Evolutionary conservation across 2,797 vertebrate species (phyloP), one percentile per base, ranked within the genome.

Genomic region (Podargus strigoides): DNA sequence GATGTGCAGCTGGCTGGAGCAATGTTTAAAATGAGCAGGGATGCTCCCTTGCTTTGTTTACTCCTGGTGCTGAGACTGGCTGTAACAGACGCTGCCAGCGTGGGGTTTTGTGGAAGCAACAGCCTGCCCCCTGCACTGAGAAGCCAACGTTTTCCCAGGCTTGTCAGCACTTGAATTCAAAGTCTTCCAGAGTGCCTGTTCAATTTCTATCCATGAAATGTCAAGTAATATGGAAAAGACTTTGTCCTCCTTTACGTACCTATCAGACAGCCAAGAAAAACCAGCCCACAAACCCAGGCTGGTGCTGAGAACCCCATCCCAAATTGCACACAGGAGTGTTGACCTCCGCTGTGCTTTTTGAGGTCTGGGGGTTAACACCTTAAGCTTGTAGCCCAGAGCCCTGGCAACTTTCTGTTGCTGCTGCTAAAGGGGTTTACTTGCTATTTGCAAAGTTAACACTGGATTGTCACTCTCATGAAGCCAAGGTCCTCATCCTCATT

Each of bases 61-160:
- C 49, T 59, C 30, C 32, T 3, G 16, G 14, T 39, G n/a, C 79
- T 62, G 34, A 34, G 44, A 13, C 1, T 2, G 69, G 41, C 14
- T 3, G 36, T 34, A 28, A 24, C 53, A 58, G 69, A 85, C 85
- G 80, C 80, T 82, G 77, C 56, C 84, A 55, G 56, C 11, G 0
- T 3, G 0, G 49, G 50, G 21, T 1, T 70, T 53, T 81, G 44
- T 49, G 80, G 59, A 53, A 66, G 53, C 63, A 76, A 4, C 63
- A 78, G 47, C 39, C 39, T 68, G 86, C 44, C 32, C 49, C 0
- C 0, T 50, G 55, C 41, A 27, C 36, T 0, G 1, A 55, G 58
- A n/a, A 23, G 7, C 37, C 39, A 44, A n/a, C 0, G 0, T 56
- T 42, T 20, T 22, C 37, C 49, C 53, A 47, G 46, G 30, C 62